Evolutionary conservation across 2,113 vertebrate genomes (phyloP), one percentile per base, ranked within the genome.

Genomic region (Cyanistes caeruleus): DNA sequence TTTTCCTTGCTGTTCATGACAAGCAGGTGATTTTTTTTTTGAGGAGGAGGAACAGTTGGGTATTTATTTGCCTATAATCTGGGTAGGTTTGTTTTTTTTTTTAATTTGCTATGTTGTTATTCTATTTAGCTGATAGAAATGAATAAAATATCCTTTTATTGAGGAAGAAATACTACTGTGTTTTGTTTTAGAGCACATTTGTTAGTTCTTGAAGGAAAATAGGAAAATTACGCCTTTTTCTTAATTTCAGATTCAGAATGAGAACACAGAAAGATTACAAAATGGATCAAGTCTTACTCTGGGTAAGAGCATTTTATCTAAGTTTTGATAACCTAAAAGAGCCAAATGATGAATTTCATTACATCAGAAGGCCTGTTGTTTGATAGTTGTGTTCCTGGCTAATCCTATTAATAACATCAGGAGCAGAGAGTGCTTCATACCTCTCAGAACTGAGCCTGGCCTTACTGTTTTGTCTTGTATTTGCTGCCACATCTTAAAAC

Each of bases 241-340:
- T 41, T 97, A 39, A 70, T 95, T 98, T 91, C 95, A 97, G 95
- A 41, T 97, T 52, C 96, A 97, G 95, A 97, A 91, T 44, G 62
- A 53, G 46, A 96, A 79, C 74, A 96, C 49, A 86, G 72, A n/a
- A 75, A 94, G 46, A 60, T 13, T 80, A 24, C 75, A 67, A 59
- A 97, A 87, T 83, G 84, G 87, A 88, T 81, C 64, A 37, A 86
- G 19, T 89, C 55, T 55, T 74, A 52, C 51, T 91, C 92, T 96
- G 58, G 95, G 98, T 98, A 97, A 97, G 97, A 83, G 12, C 27
- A 55, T 37, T 74, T 74, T 93, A 58, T 79, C 39, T 73, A 46
- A 64, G 18, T 35, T 74, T 75, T 84, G 37, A 73, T 89, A 80
- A 56, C 44, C 19, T 85, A 27, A 65, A 83, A 94, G 49, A 86